Percentiles rank a stretch among this genome's conserved stretches.
Conservation (phyloP, 2,113 vertebrate species). For the Verasper variegatus region DNA sequence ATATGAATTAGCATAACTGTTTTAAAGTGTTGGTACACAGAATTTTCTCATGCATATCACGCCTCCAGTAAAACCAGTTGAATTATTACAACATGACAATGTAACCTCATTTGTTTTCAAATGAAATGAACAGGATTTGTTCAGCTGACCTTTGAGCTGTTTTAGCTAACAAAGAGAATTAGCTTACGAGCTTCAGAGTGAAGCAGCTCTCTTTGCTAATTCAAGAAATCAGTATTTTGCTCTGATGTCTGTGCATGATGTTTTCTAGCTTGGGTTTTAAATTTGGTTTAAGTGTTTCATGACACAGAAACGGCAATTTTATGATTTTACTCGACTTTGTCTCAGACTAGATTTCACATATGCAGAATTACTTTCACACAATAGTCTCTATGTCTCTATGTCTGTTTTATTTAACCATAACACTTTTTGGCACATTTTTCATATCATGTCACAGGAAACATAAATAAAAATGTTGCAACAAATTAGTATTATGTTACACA, state of each 20-base stretch:
- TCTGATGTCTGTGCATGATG: not conserved
- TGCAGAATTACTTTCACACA: not conserved
- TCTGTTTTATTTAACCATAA: not conserved
- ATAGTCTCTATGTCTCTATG: too few species aligned
- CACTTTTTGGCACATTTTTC: not conserved
- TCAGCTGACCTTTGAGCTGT: too few species aligned
- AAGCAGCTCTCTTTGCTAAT: not conserved
- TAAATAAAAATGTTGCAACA: not conserved
- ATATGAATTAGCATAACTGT: not conserved
- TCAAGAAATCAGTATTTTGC: too few species aligned
- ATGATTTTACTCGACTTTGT: not conserved
- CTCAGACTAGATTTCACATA: not conserved
- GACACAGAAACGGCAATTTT: constrained; percentile 7
- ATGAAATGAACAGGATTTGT: too few species aligned
- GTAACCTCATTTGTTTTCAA: too few species aligned
- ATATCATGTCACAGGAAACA: not conserved
- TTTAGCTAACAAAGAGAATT: not conserved
- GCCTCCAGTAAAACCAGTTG: too few species aligned
- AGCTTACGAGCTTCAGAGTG: not conserved
- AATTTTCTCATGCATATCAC: too few species aligned
- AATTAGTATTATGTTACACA: not conserved
- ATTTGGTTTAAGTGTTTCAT: too few species aligned
- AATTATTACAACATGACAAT: too few species aligned
- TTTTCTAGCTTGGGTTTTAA: not conserved
- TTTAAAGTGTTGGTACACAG: not conserved